A percentile compares a stretch with the other conserved stretches of the same genome.
phyloP scores from a whole-genome alignment of 1,140 invertebrate genomes.

The Zaprionus camerounensis region DNA sequence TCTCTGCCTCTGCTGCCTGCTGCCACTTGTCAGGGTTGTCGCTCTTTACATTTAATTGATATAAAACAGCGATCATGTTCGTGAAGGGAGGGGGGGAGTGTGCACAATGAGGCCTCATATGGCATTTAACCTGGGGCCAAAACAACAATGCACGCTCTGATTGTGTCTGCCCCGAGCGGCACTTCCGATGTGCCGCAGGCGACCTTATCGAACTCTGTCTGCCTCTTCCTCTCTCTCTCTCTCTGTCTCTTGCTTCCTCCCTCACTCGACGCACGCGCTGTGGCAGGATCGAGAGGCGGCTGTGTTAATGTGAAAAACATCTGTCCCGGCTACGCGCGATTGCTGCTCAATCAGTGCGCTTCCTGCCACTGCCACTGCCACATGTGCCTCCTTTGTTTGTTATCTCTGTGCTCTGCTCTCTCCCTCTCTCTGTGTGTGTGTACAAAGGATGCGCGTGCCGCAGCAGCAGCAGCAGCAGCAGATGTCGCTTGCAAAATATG shows the following conservation, averaged over 20 bases:
- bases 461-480: conserved; percentile 55
- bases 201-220: neutral
- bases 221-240: neutral
- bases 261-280: conserved; percentile 61
- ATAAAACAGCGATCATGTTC: conserved; percentile 55
- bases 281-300: conserved; percentile 30
- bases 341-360: conserved; percentile 80
- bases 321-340: conserved; percentile 63
- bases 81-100: neutral
- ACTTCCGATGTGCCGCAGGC: conserved; percentile 60
- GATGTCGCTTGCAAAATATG: conserved; percentile 44
- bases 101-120: conserved; percentile 43
- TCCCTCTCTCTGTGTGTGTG: conserved; percentile 29
- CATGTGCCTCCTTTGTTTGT: conserved; percentile 51
- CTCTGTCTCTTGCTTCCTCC: neutral
- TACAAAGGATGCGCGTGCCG: conserved; percentile 76
- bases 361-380: conserved; percentile 61
- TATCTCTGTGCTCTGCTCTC: neutral
- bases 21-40: conserved; percentile 44
- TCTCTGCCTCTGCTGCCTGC: neutral
- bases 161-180: conserved; percentile 30
- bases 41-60: conserved; percentile 34
- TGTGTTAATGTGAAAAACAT: conserved; percentile 65
- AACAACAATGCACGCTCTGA: conserved; percentile 23
- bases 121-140: conserved; percentile 54